Base-by-base conservation (phyloP, 2,888 invertebrate genomes). In the Eupithecia subumbrata region DNA sequence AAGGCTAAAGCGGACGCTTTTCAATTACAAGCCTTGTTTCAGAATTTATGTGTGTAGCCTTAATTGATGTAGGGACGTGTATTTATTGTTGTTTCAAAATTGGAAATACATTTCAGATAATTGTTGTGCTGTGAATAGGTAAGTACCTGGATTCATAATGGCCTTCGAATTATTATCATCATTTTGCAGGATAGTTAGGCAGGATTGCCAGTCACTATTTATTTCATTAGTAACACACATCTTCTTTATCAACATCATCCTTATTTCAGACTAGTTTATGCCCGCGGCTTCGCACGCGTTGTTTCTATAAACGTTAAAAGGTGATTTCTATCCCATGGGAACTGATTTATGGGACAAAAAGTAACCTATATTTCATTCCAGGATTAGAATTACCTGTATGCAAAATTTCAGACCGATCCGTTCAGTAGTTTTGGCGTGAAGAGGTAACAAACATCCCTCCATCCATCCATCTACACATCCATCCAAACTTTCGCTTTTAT, bases 21-120 rank as follows among this genome's bases (percentile, higher is more conserved):
- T 68, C 43, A 73, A 63, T 73, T 73, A 66, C 63, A 74, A 52
- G 66, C 71, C 30, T 71, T 60, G 45, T 43, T 69, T 73, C 45
- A 67, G 43, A 73, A 60, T 73, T 72, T 52, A 66, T 72, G 66
- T 71, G 68, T 43, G 68, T 45, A 68, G 68, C n/a, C 68, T 40
- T 68, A 68, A 68, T 68, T 68, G 68, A 68, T 68, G 68, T 68
- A 68, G 68, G 40, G 22, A 40, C 43, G 40, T 25, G 37, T 68
- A 68, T 68, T 70, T 40, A 70, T 60, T 70, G 37, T 34, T 70
- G 56, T 70, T 70, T 60, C 56, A 56, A 37, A 70, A 60, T 60
- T 70, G 70, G 60, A 70, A 68, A 68, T 25, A 68, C 68, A 25
- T 68, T 68, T 68, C 40, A 68, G 43, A 43, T 68, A 68, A 68